phyloP scores from a whole-genome alignment of 2,797 vertebrate genomes.

The Manis crassicaudata region DNA sequence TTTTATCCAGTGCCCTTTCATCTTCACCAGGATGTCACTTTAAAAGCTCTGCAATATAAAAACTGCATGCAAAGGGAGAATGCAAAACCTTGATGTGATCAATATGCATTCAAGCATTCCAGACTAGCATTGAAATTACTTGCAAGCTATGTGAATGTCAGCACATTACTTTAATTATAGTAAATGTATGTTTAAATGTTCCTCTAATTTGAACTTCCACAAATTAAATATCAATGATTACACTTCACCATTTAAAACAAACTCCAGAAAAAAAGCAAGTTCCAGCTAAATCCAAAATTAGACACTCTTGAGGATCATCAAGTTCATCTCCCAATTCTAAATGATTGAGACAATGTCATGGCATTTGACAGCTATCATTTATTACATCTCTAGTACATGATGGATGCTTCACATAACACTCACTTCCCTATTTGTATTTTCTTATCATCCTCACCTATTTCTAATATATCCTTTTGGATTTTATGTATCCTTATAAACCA shows the following conservation, averaged over 20 bases:
- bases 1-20: constrained; percentile 21
- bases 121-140: constrained; percentile 46
- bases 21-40: constrained; percentile 45
- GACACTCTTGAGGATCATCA: not conserved
- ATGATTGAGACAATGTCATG: not conserved
- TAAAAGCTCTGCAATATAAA: constrained; percentile 43
- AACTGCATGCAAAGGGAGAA: constrained; percentile 51
- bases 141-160: constrained; percentile 46
- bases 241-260: not conserved
- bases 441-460: constrained; percentile 32
- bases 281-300: constrained; percentile 48
- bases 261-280: constrained; percentile 35
- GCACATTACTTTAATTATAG: constrained; percentile 42
- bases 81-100: constrained; percentile 56
- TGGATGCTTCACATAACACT: not conserved
- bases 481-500: not conserved
- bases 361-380: not conserved
- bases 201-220: constrained; percentile 45
- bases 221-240: constrained; percentile 54
- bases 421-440: not conserved
- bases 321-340: not conserved
- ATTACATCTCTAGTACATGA: not conserved
- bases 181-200: constrained; percentile 47
- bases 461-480: constrained; percentile 35
- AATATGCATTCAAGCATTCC: constrained; percentile 49